Base-by-base conservation (phyloP, 2,888 invertebrate genomes). In the Empis livida region DNA sequence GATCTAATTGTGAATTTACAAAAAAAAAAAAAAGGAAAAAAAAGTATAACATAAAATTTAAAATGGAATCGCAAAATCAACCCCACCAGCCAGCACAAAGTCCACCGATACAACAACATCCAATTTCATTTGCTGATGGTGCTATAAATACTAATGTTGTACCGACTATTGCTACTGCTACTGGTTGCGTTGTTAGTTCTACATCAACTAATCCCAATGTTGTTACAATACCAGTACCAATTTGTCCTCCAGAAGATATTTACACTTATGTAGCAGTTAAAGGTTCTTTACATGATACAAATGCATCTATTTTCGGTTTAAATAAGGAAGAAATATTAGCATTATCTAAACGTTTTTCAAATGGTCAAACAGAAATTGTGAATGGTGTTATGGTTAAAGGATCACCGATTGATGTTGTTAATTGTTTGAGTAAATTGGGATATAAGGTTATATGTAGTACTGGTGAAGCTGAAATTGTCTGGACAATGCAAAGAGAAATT, bases 401-500 rank as follows among this genome's bases (percentile, higher is more conserved):
- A 47, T 71, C 81, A 59, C 82, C 85, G 23, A 66, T 88, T 53
- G 68, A 74, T 54, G 76, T 83, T 56, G 76, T 89, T 46, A 89
- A 89, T 63, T 76, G 82, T 38, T 70, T 89, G 56, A 79, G 82
- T 48, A 80, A 83, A 65, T 73, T 88, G 54, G 86, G 87, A 48
- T 89, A 88, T 65, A 79, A 78, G 62, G 80, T 89, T 42, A 71
- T 85, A 52, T 78, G 81, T 59, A 83, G 81, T 64, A 84, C 85
- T 53, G 88, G 88, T 14, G 88, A 88, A 63, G 73, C 82, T 17
- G 88, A 88, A 71, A 79, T 84, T 57, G 79, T 84, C 56, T 89
- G 88, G 88, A 89, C 88, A 42, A 73, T 89, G 71, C 82, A 84
- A 62, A 78, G 87, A 60, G 85, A 87, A 67, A 64, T 80, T 58